These are phyloP conservation scores for Sebastes minor DNA, from an alignment of 2,797 vertebrate species.

Conservation along the genomic window DNA sequence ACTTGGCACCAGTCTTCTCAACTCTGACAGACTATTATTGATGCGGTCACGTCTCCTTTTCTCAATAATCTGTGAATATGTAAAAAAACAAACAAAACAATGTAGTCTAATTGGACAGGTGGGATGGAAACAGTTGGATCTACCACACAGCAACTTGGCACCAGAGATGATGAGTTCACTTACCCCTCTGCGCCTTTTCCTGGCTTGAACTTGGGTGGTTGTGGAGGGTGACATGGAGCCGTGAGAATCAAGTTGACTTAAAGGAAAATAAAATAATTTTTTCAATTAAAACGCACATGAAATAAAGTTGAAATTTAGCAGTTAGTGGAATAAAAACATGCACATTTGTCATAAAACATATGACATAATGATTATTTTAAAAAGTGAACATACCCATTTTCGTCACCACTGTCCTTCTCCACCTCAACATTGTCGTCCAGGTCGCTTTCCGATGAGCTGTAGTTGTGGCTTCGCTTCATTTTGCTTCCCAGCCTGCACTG, in stretches of 20 bases:
- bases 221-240: conserved; percentile 91
- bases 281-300: not conserved
- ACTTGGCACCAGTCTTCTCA: conserved; percentile 93
- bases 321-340: not conserved
- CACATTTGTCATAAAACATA: not conserved
- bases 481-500: not conserved
- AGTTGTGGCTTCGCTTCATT: conserved; percentile 93
- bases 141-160: not conserved
- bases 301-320: not conserved
- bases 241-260: conserved; percentile 82
- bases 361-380: not conserved
- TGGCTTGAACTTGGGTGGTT: conserved; percentile 91
- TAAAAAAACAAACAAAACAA: not conserved
- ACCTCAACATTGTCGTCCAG: conserved; percentile 93
- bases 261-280: not conserved
- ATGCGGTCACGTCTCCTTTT: conserved; percentile 96
- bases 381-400: conserved; percentile 85
- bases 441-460: conserved; percentile 95
- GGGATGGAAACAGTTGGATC: not conserved
- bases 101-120: not conserved
- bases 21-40: conserved; percentile 96
- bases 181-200: conserved; percentile 95
- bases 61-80: conserved; percentile 90
- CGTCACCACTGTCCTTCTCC: conserved; percentile 94
- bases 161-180: conserved; percentile 49